Conservation (phyloP, 2,888 invertebrate species). For the Microchrysa polita region DNA sequence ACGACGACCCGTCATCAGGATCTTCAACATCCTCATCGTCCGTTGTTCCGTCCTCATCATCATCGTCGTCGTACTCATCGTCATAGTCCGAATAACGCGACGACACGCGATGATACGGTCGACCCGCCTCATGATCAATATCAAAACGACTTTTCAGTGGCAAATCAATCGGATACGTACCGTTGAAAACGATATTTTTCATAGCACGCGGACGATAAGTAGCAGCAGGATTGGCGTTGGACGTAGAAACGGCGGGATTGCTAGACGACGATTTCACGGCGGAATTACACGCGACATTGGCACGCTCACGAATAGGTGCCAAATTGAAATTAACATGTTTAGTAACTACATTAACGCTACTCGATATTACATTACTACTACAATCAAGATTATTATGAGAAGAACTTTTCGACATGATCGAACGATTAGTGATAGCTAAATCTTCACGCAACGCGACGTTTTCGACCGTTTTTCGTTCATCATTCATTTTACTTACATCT, state of each 20-base stretch:
- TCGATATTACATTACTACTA: slow-evolving; percentile 3
- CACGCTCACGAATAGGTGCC: slow-evolving; percentile 13
- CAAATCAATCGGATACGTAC: slow-evolving; percentile 86
- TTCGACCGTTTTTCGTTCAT: slow-evolving; percentile 17
- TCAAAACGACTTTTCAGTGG: slow-evolving; percentile 64
- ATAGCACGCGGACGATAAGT: slow-evolving; percentile 19
- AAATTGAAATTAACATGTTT: slow-evolving; percentile 49
- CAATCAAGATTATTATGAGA: slow-evolving; percentile 23
- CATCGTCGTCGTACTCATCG: slow-evolving; percentile 44
- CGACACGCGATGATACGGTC: slow-evolving; percentile 10
- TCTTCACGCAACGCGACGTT: slow-evolving; percentile 18
- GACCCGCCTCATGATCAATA: slow-evolving; percentile 43
- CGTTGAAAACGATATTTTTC: slow-evolving; percentile 76
- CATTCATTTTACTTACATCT: slow-evolving; percentile 46
- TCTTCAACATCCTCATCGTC: slow-evolving; percentile 50
- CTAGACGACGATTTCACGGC: background rate
- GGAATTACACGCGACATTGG: background rate
- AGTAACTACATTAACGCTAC: slow-evolving; percentile 37
- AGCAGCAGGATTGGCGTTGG: background rate
- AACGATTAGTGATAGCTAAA: slow-evolving; percentile 37
- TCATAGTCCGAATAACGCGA: slow-evolving; percentile 46
- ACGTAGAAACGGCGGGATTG: background rate
- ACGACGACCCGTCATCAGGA: slow-evolving; percentile 43
- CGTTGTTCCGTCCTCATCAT: slow-evolving; percentile 52
- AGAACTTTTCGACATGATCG: slow-evolving; percentile 31